phyloP scores from a whole-genome alignment of 2,113 vertebrate genomes.

The Mystacornis crossleyi region DNA sequence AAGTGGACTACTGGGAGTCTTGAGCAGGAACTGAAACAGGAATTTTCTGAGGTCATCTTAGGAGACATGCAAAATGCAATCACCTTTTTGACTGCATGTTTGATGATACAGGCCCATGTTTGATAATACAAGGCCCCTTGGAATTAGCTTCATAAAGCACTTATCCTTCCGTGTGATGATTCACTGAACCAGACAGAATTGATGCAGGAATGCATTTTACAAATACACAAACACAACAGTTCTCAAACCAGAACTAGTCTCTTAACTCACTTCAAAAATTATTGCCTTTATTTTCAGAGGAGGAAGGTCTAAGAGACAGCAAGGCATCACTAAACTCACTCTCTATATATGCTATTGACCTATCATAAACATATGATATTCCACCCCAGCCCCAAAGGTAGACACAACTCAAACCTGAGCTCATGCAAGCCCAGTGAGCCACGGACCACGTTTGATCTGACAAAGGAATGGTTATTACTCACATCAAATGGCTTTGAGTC shows the following conservation, averaged over 20 bases:
- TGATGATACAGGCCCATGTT: not conserved
- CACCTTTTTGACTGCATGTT: not conserved
- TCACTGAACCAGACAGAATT: not conserved
- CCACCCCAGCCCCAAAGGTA: not conserved
- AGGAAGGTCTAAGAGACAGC: not conserved
- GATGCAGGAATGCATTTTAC: not conserved
- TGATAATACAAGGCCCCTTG: not conserved
- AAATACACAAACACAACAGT: not conserved
- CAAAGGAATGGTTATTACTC: not conserved
- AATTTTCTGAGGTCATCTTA: not conserved
- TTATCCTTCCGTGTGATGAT: not conserved
- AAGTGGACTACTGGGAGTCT: not conserved
- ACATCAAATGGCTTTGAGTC: not conserved
- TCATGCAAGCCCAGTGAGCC: not conserved
- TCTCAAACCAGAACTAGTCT: not conserved
- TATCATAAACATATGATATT: not conserved
- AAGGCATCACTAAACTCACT: not conserved
- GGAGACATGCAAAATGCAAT: not conserved
- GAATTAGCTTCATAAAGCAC: not conserved
- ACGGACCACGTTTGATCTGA: rapidly evolving
- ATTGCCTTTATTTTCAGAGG: not conserved
- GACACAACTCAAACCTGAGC: not conserved
- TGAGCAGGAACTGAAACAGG: not conserved
- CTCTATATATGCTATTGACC: not conserved
- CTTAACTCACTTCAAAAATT: not conserved